phyloP scores from a whole-genome alignment of 2,888 invertebrate species.

The Drosophila setosimentum region DNA sequence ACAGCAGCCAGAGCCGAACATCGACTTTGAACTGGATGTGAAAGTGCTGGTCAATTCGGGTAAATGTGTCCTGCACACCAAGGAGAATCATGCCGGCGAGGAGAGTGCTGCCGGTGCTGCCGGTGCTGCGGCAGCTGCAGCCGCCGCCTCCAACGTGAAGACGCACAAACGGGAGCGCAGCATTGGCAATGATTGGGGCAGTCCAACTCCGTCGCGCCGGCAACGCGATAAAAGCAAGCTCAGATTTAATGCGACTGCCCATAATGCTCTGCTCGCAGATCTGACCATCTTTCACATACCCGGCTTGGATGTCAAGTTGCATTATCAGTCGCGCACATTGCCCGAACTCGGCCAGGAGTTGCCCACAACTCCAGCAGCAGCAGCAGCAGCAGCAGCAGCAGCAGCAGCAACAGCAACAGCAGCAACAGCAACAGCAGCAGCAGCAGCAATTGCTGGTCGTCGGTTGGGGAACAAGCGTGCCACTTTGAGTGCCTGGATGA shows the following conservation, averaged over 20 bases:
- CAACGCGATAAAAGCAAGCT: constrained; percentile 85
- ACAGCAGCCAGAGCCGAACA: constrained; percentile 91
- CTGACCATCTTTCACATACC: constrained; percentile 96
- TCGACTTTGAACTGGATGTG: constrained; percentile 97
- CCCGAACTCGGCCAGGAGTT: constrained; percentile 86
- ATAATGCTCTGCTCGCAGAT: constrained; percentile 88
- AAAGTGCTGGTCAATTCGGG: constrained; percentile 98
- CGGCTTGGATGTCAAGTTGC: constrained; percentile 95
- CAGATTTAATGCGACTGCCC: constrained; percentile 82
- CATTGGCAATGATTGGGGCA: constrained; percentile 86
- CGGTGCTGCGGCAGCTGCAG: constrained; percentile 45
- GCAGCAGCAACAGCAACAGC: constrained; percentile 31
- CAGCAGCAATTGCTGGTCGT: constrained; percentile 71
- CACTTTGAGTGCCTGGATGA: constrained; percentile 97
- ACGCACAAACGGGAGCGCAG: constrained; percentile 84
- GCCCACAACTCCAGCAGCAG: constrained; percentile 45
- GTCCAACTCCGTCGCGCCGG: constrained; percentile 85
- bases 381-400: constrained; percentile 19
- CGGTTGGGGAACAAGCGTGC: constrained; percentile 93
- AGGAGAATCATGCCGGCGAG: constrained; percentile 87
- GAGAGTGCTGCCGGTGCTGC: constrained; percentile 79
- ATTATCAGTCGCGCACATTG: constrained; percentile 91
- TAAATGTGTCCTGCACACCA: constrained; percentile 98
- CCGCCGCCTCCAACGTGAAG: constrained; percentile 70
- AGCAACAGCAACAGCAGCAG: constrained; percentile 21